Evolutionary conservation across 2,113 vertebrate genomes (phyloP), one percentile per base, ranked within the genome.

Genomic region (Anseranas semipalmata): DNA sequence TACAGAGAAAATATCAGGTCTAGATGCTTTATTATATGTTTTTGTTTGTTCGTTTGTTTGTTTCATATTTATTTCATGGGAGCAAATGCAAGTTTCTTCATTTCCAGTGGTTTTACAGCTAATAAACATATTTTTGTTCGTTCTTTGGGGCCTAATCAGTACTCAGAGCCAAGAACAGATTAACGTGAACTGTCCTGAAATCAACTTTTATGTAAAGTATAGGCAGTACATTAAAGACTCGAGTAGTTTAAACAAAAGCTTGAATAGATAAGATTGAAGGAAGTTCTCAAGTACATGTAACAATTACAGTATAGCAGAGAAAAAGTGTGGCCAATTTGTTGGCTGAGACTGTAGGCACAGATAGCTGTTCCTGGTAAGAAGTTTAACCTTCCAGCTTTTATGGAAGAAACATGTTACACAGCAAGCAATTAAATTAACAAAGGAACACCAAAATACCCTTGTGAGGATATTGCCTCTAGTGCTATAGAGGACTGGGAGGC

Each of bases 101-200:
- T 90, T 93, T 88, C 72, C 46, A 87, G 7, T 59, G 46, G 56
- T 80, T 68, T 91, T 88, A 41, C 43, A 81, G 41, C 45, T 67
- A 73, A 82, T 71, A 92, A 95, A 41, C 9, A 4, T 59, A 55
- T 58, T 95, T 93, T 75, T 81, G 11, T 52, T 76, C 73, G 92
- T 91, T 85, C 56, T 66, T 37, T 67, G 53, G 12, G 33, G 41
- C 60, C 59, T 89, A 91, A 81, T 93, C 25, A 75, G 67, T 77
- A 18, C 66, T 39, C 28, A 20, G 46, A 85, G 62, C 79, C 70
- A 93, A 94, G 55, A 96, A 62, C 35, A 91, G 72, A 73, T 74
- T 80, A 80, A 72, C 58, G 62, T 56, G 75, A 63, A 67, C 45
- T 95, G 71, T 89, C 83, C 71, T 83, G 74, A 91, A 96, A 89